Evolutionary conservation across 2,797 vertebrate genomes (phyloP).

Genomic region (Gobio occitaniae): DNA sequence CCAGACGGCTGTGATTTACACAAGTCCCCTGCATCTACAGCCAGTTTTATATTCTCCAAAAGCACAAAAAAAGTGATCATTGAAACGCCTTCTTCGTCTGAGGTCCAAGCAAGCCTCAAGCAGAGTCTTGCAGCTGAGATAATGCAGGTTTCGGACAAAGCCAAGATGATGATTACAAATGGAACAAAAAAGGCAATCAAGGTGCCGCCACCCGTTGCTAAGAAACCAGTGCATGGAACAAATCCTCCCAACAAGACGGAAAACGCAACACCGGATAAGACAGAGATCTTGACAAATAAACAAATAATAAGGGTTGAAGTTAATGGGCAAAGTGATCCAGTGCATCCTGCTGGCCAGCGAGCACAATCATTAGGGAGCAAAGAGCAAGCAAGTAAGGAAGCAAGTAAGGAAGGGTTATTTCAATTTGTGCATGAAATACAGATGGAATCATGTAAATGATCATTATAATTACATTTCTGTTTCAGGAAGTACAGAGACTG

Average conservation of each 20-base stretch:
- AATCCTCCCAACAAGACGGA: conserved; percentile 63
- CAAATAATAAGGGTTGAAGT: conserved; percentile 65
- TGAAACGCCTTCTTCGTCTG: conserved; percentile 81
- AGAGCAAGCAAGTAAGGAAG: conserved; percentile 71
- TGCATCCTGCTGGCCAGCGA: conserved; percentile 67
- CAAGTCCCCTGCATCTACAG: conserved; percentile 88
- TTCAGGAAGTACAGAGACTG: conserved; percentile 75
- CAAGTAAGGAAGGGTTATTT: not conserved
- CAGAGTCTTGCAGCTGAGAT: conserved; percentile 88
- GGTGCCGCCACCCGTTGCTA: conserved; percentile 92
- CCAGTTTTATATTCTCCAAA: conserved; percentile 96
- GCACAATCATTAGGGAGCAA: conserved; percentile 64
- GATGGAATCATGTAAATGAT: not conserved
- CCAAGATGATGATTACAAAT: conserved; percentile 67
- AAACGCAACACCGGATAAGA: conserved; percentile 49
- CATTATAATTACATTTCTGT: conserved; percentile 14
- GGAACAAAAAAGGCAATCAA: conserved; percentile 79
- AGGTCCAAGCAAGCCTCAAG: conserved; percentile 84
- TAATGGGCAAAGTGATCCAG: conserved; percentile 62
- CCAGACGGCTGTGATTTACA: conserved; percentile 68
- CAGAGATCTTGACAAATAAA: conserved; percentile 30
- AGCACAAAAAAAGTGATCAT: conserved; percentile 88
- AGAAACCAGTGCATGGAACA: conserved; percentile 81
- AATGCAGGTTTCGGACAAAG: conserved; percentile 82
- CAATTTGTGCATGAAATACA: conserved; percentile 10